Evolutionary conservation across 2,888 invertebrate species (phyloP), one percentile per base, ranked within the genome.

Genomic region (Tricholauxania praeusta): DNA sequence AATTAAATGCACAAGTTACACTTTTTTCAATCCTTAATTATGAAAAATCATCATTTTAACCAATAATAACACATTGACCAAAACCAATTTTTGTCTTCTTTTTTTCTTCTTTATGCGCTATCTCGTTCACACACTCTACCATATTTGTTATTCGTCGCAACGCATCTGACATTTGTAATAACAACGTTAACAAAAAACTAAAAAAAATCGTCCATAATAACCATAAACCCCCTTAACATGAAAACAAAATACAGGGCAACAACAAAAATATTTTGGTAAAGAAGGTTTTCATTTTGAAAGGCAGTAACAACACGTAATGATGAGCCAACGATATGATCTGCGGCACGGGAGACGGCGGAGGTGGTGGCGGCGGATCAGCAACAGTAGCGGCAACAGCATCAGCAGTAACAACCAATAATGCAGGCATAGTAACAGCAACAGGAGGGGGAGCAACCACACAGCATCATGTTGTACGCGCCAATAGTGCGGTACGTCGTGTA

Each of bases 261-360:
- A 87, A 87, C 81, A 87, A 87, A 83, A 87, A 87, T 82, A 86
- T 87, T 84, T 86, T 87, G 87, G 87, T 87, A 84, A 87, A 87
- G 86, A 87, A 87, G 83, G 87, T 87, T 85, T 87, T 87, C 87
- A 87, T 87, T 85, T 86, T 87, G 81, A 87, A 87, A 86, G 87
- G 87, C 81, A 84, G 87, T 84, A 86, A 87, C 83, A 86, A 87
- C 86, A 85, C 87, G 86, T 86, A 87, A 87, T 86, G 88, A 87
- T 87, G 87, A 87, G 83, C 86, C 85, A 85, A 85, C 84, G 85
- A 84, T 84, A 84, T 84, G 84, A 84, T 84, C 84, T 83, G 84
- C 84, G 84, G 84, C 81, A 82, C 80, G 82, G 85, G 83, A 79
- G 83, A 79, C 76, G 82, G 82, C 72, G 82, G 80, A 71, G 82